phyloP scores from a whole-genome alignment of 1,140 invertebrate genomes.

The Stegodyphus mimosarum region DNA sequence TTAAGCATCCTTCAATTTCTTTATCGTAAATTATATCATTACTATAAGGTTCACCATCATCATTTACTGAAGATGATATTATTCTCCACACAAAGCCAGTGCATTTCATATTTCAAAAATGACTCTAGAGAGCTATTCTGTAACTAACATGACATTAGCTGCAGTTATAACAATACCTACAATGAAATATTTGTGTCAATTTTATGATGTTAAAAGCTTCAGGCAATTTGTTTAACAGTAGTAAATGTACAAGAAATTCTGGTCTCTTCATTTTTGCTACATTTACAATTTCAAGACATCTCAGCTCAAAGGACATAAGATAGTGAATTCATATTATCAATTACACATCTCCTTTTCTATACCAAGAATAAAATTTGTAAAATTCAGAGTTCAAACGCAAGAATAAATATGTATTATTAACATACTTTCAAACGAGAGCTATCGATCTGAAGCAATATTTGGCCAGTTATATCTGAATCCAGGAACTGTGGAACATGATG shows the following conservation, averaged over 20 bases:
- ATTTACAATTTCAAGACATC: too few relatives aligned
- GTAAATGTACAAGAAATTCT: too few relatives aligned
- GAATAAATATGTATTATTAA: neutral
- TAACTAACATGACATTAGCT: too few relatives aligned
- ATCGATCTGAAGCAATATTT: slow-evolving; percentile 82
- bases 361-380: neutral
- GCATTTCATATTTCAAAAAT: neutral
- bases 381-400: neutral
- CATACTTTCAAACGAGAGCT: slow-evolving; percentile 84
- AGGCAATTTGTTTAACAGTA: too few relatives aligned
- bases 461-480: slow-evolving; percentile 85
- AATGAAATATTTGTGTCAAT: too few relatives aligned
- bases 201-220: too few relatives aligned
- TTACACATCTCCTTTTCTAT: neutral
- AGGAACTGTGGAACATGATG: slow-evolving; percentile 85
- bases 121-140: neutral
- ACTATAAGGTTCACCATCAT: too few relatives aligned
- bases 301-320: neutral
- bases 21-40: too few relatives aligned
- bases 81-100: neutral
- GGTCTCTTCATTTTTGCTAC: too few relatives aligned
- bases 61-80: neutral
- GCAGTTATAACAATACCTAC: too few relatives aligned
- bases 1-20: too few relatives aligned
- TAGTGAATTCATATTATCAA: neutral